Conservation (phyloP, 1,140 invertebrate genomes). For the Zaprionus taronus region DNA sequence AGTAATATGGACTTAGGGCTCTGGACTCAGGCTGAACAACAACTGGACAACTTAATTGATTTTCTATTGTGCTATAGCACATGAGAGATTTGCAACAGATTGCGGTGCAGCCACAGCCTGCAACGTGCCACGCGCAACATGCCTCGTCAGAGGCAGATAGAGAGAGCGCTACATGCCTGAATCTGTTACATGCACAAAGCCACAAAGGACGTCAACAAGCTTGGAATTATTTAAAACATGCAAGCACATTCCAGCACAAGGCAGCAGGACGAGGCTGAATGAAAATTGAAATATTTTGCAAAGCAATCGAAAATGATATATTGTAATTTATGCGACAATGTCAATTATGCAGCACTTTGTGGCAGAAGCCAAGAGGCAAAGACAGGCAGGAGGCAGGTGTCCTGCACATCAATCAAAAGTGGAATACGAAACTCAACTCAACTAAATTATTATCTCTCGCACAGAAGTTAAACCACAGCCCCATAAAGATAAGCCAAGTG, state of each 20-base stretch:
- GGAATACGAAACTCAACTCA: constrained; percentile 16
- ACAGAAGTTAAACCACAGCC: constrained; percentile 32
- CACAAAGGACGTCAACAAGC: constrained; percentile 32
- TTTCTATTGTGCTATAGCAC: constrained; percentile 21
- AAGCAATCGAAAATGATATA: constrained; percentile 17
- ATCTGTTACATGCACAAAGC: constrained; percentile 14
- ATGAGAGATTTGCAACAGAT: constrained; percentile 6
- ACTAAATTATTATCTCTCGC: constrained; percentile 19
- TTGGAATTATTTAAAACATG: constrained; percentile 30
- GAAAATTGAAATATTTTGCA: constrained; percentile 23
- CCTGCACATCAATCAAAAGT: constrained; percentile 51
- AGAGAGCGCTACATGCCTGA: background rate
- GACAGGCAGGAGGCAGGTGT: background rate
- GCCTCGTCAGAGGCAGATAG: background rate
- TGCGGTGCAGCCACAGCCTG: background rate
- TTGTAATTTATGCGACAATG: constrained; percentile 42
- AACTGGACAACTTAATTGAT: constrained; percentile 39
- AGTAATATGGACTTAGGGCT: constrained; percentile 14
- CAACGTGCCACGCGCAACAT: constrained; percentile 10
- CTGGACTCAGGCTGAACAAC: background rate
- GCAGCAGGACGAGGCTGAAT: background rate
- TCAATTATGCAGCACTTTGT: constrained; percentile 53
- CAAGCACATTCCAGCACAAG: constrained; percentile 6
- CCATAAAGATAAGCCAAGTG: constrained; percentile 60
- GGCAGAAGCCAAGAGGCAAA: constrained; percentile 4